These are phyloP conservation scores for Berghia stephanieae DNA, from an alignment of 1,140 invertebrate genomes.

Conservation along the genomic window DNA sequence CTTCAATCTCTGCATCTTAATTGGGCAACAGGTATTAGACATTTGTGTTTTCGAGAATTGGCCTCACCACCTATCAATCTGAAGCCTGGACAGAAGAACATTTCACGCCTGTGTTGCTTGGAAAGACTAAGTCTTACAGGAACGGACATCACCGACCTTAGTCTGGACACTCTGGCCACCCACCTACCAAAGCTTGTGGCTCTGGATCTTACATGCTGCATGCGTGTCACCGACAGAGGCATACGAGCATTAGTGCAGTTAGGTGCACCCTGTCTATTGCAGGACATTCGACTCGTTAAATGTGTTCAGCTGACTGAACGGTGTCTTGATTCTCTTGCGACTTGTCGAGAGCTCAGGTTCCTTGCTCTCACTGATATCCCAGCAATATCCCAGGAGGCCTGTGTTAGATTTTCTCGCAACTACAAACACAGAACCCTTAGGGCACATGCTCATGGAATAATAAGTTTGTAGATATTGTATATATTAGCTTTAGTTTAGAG, in stretches of 20 bases:
- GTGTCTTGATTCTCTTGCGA: slow-evolving; percentile 26
- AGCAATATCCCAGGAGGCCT: slow-evolving; percentile 31
- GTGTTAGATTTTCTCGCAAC: slow-evolving; percentile 26
- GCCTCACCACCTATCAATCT: slow-evolving; percentile 81
- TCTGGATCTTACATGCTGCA: slow-evolving; percentile 85
- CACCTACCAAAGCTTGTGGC: slow-evolving; percentile 78
- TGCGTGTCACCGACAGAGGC: slow-evolving; percentile 86
- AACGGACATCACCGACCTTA: slow-evolving; percentile 88
- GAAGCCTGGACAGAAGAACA: slow-evolving; percentile 82
- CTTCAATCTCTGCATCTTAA: slow-evolving; percentile 80
- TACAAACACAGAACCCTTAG: slow-evolving; percentile 26
- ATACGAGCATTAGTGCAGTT: slow-evolving; percentile 78
- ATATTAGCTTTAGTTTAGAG: neutral
- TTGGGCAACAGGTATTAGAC: slow-evolving; percentile 82
- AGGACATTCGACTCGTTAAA: slow-evolving; percentile 26
- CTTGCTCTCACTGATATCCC: slow-evolving; percentile 34
- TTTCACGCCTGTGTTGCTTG: slow-evolving; percentile 81
- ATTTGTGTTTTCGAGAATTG: slow-evolving; percentile 82
- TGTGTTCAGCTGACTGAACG: slow-evolving; percentile 36
- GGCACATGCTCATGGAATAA: slow-evolving; percentile 31
- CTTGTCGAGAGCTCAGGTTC: slow-evolving; percentile 24
- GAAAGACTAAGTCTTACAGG: slow-evolving; percentile 81
- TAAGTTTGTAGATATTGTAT: slow-evolving; percentile 5
- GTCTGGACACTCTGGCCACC: slow-evolving; percentile 82
- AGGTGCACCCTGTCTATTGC: slow-evolving; percentile 58